A percentile compares a stretch with the other conserved stretches of the same genome.
Conservation (phyloP, 2,888 invertebrate species). For the Abrostola triplasia region DNA sequence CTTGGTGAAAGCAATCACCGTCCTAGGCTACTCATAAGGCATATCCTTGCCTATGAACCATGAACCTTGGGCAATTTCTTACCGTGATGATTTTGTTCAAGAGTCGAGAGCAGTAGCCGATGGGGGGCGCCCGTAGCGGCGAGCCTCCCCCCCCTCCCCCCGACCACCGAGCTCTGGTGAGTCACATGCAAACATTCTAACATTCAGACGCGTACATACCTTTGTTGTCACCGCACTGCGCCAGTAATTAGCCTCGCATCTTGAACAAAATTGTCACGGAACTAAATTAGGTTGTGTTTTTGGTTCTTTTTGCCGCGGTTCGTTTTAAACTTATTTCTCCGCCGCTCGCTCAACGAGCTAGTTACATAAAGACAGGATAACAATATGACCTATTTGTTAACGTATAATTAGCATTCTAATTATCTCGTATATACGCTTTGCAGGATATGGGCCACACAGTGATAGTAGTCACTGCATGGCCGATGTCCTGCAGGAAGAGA, state of each 20-base stretch:
- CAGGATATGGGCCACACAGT: no score
- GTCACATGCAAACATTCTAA: conserved; percentile 64
- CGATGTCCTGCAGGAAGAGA: no score
- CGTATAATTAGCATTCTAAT: no score
- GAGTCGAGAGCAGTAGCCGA: conserved; percentile 82
- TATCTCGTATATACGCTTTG: no score
- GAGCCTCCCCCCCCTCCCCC: conserved; percentile 64
- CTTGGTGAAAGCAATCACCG: neutral
- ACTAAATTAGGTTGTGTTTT: conserved; percentile 9
- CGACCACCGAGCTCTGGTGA: conserved; percentile 78
- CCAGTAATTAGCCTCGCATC: conserved; percentile 71
- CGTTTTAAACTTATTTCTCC: neutral
- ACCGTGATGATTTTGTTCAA: conserved; percentile 85
- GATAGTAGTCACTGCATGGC: no score
- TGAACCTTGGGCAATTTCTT: conserved; percentile 55
- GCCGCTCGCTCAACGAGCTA: neutral
- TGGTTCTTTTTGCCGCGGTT: neutral
- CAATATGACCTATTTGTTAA: neutral
- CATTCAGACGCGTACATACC: conserved; percentile 33
- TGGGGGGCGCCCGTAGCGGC: conserved; percentile 78
- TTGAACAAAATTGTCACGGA: conserved; percentile 74
- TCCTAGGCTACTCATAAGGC: conserved; percentile 12
- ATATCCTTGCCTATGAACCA: conserved; percentile 24
- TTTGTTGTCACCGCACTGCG: conserved; percentile 13
- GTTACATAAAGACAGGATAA: neutral